Conservation (phyloP, 1,140 invertebrate species). For the Arctopsyche grandis region DNA sequence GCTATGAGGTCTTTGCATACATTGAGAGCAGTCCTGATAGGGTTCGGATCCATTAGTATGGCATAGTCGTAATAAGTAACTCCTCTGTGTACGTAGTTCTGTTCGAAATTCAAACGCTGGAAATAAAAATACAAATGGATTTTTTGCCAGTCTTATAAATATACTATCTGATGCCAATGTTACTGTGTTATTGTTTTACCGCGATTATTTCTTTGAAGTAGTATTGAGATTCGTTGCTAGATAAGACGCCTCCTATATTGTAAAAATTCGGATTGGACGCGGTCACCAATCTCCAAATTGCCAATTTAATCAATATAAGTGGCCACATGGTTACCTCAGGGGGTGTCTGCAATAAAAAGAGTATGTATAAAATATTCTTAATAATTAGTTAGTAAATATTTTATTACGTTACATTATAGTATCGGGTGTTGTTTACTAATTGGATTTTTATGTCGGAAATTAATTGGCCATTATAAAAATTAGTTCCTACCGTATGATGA, state of each 20-base stretch:
- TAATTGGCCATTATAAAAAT: no score
- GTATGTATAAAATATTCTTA: not conserved
- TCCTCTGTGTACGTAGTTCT: constrained; percentile 80
- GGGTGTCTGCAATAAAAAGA: not conserved
- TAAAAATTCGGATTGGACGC: constrained; percentile 76
- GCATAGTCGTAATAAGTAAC: constrained; percentile 86
- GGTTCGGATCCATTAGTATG: constrained; percentile 93
- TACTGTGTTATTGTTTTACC: constrained; percentile 67
- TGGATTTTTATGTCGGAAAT: not conserved
- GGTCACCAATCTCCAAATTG: not conserved
- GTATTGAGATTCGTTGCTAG: constrained; percentile 78
- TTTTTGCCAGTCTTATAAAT: not conserved
- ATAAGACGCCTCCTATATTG: constrained; percentile 92
- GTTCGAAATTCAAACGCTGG: constrained; percentile 84
- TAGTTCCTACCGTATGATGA: no score
- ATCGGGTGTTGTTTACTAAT: not conserved
- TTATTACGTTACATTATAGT: not conserved
- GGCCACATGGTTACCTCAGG: not conserved
- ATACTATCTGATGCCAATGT: constrained; percentile 23
- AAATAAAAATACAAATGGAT: constrained; percentile 55
- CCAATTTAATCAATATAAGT: constrained; percentile 3
- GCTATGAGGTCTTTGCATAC: constrained; percentile 91
- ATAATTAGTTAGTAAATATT: not conserved
- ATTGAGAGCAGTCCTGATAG: constrained; percentile 91
- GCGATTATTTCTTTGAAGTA: constrained; percentile 84